These are phyloP conservation scores for Channa argus DNA, from an alignment of 2,113 vertebrate genomes.

Conservation along the genomic window DNA sequence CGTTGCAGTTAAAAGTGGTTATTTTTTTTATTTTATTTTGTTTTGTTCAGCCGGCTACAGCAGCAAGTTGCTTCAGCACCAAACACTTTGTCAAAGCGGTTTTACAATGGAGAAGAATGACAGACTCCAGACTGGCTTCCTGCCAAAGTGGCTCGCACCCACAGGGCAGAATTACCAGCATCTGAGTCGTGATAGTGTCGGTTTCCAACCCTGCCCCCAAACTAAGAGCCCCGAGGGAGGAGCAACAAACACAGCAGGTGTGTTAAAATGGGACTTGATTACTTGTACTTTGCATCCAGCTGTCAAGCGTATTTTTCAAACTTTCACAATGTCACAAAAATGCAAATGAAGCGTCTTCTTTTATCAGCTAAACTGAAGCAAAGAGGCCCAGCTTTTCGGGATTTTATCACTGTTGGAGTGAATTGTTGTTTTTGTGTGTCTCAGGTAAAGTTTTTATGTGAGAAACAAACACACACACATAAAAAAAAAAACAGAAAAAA, in stretches of 20 bases:
- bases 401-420: not conserved
- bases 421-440: constrained; percentile 1
- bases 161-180: constrained; percentile 53
- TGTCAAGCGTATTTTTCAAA: constrained; percentile 40
- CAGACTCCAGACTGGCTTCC: constrained; percentile 37
- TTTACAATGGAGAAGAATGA: constrained; percentile 39
- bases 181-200: constrained; percentile 41
- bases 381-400: not conserved
- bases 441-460: not conserved
- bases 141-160: constrained; percentile 62
- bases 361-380: not conserved
- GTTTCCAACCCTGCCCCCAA: constrained; percentile 47
- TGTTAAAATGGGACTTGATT: constrained; percentile 44
- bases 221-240: constrained; percentile 37
- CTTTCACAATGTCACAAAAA: constrained; percentile 1
- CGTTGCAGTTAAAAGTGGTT: constrained; percentile 23
- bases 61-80: constrained; percentile 56
- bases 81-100: constrained; percentile 34
- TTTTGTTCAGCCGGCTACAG: constrained; percentile 27
- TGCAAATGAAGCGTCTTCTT: constrained; percentile 7
- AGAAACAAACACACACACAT: not conserved
- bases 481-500: not conserved
- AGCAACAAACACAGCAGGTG: constrained; percentile 64
- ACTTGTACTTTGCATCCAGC: constrained; percentile 61
- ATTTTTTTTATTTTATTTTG: constrained; percentile 23